Evolutionary conservation across 2,113 vertebrate genomes (phyloP).

Genomic region (Machaerirhynchus nigripectus): DNA sequence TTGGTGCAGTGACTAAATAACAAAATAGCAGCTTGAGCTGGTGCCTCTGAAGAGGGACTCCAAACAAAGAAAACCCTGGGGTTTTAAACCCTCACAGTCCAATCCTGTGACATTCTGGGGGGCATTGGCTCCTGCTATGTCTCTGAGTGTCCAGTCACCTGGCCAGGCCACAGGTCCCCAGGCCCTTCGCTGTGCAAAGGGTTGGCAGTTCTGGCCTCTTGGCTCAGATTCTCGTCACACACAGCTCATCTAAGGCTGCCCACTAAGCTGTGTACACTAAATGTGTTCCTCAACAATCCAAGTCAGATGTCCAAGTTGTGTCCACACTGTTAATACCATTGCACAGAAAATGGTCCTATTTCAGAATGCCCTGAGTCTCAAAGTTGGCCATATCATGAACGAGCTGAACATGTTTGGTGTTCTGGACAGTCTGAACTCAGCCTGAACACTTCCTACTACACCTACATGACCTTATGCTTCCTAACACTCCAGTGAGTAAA

Average conservation of each 20-base stretch:
- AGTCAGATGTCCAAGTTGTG: background rate
- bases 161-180: fast-evolving
- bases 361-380: background rate
- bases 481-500: background rate
- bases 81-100: background rate
- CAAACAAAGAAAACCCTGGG: background rate
- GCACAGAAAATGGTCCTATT: background rate
- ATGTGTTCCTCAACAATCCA: background rate
- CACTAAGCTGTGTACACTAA: background rate
- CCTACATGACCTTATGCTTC: too few relatives aligned
- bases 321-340: background rate
- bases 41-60: background rate
- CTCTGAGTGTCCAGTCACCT: fast-evolving
- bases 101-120: background rate
- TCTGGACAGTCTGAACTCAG: background rate
- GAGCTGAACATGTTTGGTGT: background rate
- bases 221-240: background rate
- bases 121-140: fast-evolving
- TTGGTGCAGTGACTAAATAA: background rate
- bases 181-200: too few relatives aligned
- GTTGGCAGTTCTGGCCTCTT: background rate
- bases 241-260: background rate
- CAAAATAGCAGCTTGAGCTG: background rate
- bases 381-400: background rate
- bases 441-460: background rate